Evolutionary conservation across 2,113 vertebrate genomes (phyloP), one percentile per base, ranked within the genome.

Genomic region (Dromaius novaehollandiae): DNA sequence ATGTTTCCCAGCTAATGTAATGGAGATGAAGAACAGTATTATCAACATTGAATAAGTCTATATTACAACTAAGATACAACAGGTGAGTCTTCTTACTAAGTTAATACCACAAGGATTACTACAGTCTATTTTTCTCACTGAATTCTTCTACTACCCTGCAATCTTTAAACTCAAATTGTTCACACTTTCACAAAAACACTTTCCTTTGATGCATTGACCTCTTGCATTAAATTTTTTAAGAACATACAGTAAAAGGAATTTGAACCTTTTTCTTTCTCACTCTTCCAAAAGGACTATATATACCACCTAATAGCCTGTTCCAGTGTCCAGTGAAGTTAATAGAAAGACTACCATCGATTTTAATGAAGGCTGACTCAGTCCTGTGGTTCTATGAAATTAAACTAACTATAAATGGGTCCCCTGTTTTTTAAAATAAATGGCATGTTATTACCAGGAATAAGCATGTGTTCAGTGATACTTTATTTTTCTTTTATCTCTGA

Each of bases 81-180:
- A 78, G 51, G 17, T 53, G 61, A 88, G 26, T 71, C 30, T 90
- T 82, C 93, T 90, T 85, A 69, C 15, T 11, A 56, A 56, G 92
- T 89, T 91, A 74, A 87, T 86, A 79, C 38, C 21, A 73, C 55
- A 76, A 46, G 5, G 6, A 88, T 83, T 95, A 76, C 61, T 51
- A 56, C 40, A 93, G 50, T 78, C 82, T 32, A 10, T 32, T 90
- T 96, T 95, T 96, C 94, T 83, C 56, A 88, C 60, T 86, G 85
- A 94, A 92, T 90, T 92, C 34, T 83, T 71, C 60, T 83, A 90
- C 90, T 90, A 93, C 13, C 34, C 24, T 83, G 13, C 68, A 78
- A 83, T 75, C 22, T 56, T 86, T 92, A 90, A 68, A 88, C 83
- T 84, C 24, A 80, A 70, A 93, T 75, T 88, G 34, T 53, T 90